Base-by-base conservation (phyloP, 2,888 invertebrate species). In the Cybosia mesomella region DNA sequence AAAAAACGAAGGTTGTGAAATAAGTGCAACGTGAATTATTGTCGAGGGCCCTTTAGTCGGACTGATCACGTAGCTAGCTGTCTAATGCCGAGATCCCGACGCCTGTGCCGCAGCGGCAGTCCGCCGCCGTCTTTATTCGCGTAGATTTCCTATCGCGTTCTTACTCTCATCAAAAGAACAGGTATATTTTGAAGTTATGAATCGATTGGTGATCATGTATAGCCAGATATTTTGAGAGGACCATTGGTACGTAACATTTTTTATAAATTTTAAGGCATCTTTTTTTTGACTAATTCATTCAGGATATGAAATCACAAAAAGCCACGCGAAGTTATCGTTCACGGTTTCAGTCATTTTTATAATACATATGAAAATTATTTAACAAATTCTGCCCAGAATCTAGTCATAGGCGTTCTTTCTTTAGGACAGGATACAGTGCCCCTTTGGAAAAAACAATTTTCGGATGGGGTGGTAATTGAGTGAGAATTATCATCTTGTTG, bases 161-260 rank as follows among this genome's bases (percentile, higher is more conserved):
- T 87, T 86, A 89, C 88, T 87, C 89, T 86, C 90, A 91, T 91
- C 92, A 89, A n/a, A n/a, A n/a, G 83, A 76, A 75, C 77, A 85
- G 81, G 82, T 80, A 87, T 86, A 83, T 73, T 81, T 81, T 66
- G 67, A 76, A 70, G 58, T 71, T 76, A 74, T 76, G 71, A 76
- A 79, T 77, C 74, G 71, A 72, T 80, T 79, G 74, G 78, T 77
- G 74, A 79, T 77, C 77, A 77, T 81, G 81, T 76, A 67, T 71
- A 69, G 34, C 55, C 49, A 63, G 43, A 66, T 39, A 69, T 68
- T 65, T 67, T 59, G 59, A 24, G 62, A 28, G 39, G 61, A 62
- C 10, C 59, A 64, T 11, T 61, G 79, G 79, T 79, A 79, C 64
- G 81, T 79, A 62, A 59, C 21, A 22, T 64, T 70, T 67, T 61